phyloP scores from a whole-genome alignment of 1,140 invertebrate genomes.

The Cyclargus thomasi region DNA sequence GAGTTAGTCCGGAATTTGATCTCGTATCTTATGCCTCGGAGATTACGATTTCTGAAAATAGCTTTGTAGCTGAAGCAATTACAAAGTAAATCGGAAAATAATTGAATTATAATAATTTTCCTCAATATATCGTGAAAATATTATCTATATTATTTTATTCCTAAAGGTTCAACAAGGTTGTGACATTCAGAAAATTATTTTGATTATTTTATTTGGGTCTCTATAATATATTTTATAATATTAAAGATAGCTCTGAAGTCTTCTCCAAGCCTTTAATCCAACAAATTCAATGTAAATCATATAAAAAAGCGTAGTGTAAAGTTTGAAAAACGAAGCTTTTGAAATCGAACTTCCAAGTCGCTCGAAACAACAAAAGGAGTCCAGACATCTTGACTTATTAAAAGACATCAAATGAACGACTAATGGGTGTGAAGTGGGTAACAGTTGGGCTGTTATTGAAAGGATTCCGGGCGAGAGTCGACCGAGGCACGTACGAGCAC shows the following conservation, averaged over 20 bases:
- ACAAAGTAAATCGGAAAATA: neutral
- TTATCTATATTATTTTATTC: neutral
- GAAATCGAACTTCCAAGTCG: conserved; percentile 5
- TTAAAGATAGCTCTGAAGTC: neutral
- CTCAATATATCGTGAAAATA: neutral
- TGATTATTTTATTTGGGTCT: neutral
- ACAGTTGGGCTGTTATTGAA: conserved; percentile 33
- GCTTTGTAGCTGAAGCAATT: neutral
- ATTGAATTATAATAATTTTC: neutral
- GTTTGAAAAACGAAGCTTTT: neutral
- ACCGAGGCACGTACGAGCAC: conserved; percentile 41
- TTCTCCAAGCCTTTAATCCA: too few species aligned
- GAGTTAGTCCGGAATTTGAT: conserved; percentile 81
- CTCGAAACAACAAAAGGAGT: neutral
- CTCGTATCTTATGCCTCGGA: conserved; percentile 82
- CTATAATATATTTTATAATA: neutral
- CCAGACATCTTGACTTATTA: neutral
- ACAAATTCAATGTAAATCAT: too few species aligned
- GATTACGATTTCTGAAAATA: conserved; percentile 76
- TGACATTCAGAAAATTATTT: neutral
- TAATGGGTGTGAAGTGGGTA: conserved; percentile 17
- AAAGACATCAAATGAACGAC: neutral
- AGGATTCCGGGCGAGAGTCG: conserved; percentile 32
- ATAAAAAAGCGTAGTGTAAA: too few species aligned
- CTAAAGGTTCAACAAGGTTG: neutral